Conservation (phyloP, 2,888 invertebrate species). For the Sepioteuthis lessoniana region DNA sequence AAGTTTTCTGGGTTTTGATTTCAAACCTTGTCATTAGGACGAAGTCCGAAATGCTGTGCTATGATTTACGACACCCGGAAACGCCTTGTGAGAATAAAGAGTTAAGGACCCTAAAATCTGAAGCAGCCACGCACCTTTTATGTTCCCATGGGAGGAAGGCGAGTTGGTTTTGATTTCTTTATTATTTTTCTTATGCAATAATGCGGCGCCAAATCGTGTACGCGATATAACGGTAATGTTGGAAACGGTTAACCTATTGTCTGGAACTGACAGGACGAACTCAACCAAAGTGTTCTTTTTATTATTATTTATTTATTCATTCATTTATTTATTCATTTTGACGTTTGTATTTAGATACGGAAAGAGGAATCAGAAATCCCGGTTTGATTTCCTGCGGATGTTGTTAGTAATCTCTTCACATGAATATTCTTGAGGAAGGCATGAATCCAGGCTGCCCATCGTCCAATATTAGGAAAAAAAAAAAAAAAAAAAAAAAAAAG, state of each 20-base stretch:
- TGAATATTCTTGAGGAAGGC: too few relatives aligned
- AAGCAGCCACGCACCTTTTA: neutral
- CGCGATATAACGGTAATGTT: neutral
- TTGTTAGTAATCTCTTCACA: too few relatives aligned
- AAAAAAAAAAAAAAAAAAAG: too few relatives aligned
- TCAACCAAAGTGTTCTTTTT: neutral
- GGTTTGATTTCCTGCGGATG: too few relatives aligned
- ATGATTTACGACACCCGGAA: slow-evolving; percentile 33
- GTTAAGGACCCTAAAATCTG: neutral
- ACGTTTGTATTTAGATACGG: too few relatives aligned
- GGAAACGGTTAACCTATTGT: neutral
- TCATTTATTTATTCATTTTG: too few relatives aligned
- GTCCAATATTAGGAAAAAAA: too few relatives aligned
- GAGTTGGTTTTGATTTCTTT: neutral
- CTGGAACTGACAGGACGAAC: neutral
- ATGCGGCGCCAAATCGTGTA: neutral
- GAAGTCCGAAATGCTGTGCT: neutral
- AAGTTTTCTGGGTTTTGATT: neutral
- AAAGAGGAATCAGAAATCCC: too few relatives aligned
- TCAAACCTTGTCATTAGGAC: neutral
- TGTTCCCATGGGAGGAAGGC: neutral
- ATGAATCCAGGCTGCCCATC: too few relatives aligned
- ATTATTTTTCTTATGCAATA: neutral
- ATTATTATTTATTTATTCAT: too few relatives aligned
- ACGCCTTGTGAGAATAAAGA: neutral